Conservation (phyloP, 2,888 invertebrate genomes). For the Trissolcus brochymenae region DNA sequence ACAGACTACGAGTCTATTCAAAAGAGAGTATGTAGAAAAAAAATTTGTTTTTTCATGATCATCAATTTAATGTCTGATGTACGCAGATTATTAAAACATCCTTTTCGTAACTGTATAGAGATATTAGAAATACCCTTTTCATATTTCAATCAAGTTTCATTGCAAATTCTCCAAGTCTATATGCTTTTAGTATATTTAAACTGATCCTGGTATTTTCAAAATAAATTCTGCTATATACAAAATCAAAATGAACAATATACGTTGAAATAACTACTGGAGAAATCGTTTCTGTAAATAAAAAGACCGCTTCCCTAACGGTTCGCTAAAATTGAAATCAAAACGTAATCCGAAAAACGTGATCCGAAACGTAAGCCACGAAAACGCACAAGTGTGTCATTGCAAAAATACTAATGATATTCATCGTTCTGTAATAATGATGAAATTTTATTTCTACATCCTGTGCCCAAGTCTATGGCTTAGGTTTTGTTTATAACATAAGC, state of each 20-base stretch:
- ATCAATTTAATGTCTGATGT: constrained; percentile 52
- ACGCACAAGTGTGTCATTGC: background rate
- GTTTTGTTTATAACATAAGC: constrained; percentile 16
- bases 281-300: background rate
- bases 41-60: constrained; percentile 65
- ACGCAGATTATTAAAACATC: constrained; percentile 27
- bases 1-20: constrained; percentile 56
- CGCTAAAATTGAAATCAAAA: constrained; percentile 18
- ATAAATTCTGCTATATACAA: background rate
- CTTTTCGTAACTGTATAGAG: constrained; percentile 24
- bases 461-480: constrained; percentile 7
- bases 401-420: constrained; percentile 8
- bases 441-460: constrained; percentile 21
- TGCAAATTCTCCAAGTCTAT: background rate
- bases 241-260: background rate
- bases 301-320: constrained; percentile 9
- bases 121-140: constrained; percentile 14
- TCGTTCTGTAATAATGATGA: constrained; percentile 40
- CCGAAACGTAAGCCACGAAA: constrained; percentile 15
- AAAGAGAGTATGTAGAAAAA: constrained; percentile 73
- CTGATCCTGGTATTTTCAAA: background rate
- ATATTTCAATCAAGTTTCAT: constrained; percentile 35
- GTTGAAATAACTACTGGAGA: background rate
- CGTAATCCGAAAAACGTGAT: too few species aligned
- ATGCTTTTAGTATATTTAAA: background rate